A percentile compares a stretch with the other conserved stretches of the same genome.
phyloP scores from a whole-genome alignment of 2,888 invertebrate species.

The Neoaliturus tenellus region DNA sequence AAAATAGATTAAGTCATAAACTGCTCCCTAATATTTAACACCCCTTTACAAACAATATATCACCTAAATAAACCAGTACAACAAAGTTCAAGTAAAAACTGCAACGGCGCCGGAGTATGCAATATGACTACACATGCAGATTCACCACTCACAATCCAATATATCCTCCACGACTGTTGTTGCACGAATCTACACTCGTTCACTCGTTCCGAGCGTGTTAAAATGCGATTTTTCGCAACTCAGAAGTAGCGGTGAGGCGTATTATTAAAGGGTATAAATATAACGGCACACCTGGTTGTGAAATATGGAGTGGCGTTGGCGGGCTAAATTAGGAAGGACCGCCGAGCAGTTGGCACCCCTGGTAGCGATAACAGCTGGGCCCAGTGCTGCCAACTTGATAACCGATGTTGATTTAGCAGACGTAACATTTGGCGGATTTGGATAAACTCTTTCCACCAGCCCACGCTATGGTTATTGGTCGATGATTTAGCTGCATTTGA shows the following conservation, averaged over 20 bases:
- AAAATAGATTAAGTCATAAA: no score
- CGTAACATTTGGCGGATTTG: no score
- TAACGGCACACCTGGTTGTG: slow-evolving; percentile 8
- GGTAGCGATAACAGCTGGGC: not conserved
- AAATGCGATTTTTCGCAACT: not conserved
- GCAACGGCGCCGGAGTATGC: not conserved
- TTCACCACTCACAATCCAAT: not conserved
- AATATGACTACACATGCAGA: slow-evolving; percentile 12
- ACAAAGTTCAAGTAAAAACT: not conserved
- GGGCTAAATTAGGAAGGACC: slow-evolving; percentile 14
- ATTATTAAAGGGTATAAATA: slow-evolving; percentile 30
- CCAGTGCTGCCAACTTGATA: slow-evolving; percentile 5
- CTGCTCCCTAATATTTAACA: no score
- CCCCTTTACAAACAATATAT: no score
- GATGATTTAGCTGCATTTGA: no score
- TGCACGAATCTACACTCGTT: no score
- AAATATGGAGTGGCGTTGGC: slow-evolving; percentile 11
- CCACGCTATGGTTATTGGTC: no score
- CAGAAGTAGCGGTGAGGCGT: not conserved
- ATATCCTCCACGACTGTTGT: not conserved
- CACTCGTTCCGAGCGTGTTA: not conserved
- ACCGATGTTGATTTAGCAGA: not conserved
- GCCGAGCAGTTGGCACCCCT: not conserved
- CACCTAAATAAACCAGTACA: no score
- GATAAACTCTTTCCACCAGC: no score